Conservation (phyloP, 2,113 vertebrate genomes). For the Smithornis capensis region DNA sequence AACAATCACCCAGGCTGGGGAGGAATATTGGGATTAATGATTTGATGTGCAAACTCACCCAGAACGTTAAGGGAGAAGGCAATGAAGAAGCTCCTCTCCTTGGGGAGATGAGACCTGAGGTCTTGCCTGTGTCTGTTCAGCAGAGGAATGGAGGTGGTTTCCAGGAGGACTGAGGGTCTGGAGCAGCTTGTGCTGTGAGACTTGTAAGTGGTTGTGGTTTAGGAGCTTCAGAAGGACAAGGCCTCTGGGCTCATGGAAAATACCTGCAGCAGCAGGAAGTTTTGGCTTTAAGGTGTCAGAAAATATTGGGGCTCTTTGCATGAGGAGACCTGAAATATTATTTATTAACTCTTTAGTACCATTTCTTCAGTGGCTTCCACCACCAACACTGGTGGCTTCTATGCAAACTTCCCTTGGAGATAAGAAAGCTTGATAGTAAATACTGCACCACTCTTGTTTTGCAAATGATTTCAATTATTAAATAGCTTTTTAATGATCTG, state of each 20-base stretch:
- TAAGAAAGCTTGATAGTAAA: background rate
- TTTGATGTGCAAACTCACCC: background rate
- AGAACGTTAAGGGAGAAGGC: background rate
- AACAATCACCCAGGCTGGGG: background rate
- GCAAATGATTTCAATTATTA: background rate
- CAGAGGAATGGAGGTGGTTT: background rate
- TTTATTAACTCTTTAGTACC: background rate
- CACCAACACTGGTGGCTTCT: background rate
- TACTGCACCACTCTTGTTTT: background rate
- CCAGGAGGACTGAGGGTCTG: background rate
- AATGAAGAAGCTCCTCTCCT: background rate
- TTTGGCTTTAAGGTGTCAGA: background rate
- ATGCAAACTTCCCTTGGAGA: background rate
- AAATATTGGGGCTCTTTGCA: background rate
- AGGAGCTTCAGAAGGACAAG: background rate
- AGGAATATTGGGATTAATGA: constrained; percentile 33
- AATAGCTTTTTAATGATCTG: background rate
- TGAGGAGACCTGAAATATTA: background rate
- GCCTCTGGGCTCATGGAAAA: background rate
- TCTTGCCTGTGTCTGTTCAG: background rate
- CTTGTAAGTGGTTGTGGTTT: background rate
- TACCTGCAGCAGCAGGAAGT: background rate
- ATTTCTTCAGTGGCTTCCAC: background rate
- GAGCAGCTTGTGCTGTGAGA: background rate
- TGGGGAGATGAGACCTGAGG: background rate